These are phyloP conservation scores for Eilema depressum DNA, from an alignment of 2,888 invertebrate species.

Conservation along the genomic window DNA sequence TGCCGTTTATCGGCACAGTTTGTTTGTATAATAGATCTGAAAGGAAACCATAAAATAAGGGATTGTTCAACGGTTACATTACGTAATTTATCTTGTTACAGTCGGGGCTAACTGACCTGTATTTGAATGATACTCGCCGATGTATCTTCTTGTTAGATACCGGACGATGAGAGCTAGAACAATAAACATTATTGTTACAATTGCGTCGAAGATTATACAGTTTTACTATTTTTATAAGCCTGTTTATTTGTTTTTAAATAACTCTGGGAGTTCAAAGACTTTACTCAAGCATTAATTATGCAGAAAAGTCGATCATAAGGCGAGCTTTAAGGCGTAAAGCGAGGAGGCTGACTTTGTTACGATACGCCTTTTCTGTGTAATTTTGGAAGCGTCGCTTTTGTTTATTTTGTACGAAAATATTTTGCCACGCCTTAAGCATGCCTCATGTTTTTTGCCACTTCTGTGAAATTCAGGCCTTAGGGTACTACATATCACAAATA, in stretches of 20 bases:
- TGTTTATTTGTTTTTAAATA: neutral
- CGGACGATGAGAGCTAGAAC: conserved; percentile 91
- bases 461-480: no score
- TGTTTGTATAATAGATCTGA: conserved; percentile 92
- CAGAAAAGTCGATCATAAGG: no score
- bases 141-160: conserved; percentile 92
- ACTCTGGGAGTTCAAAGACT: neutral
- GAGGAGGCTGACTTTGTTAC: no score
- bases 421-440: no score
- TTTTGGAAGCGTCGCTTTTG: no score
- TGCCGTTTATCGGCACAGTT: conserved; percentile 90
- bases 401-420: no score
- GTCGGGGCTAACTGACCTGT: conserved; percentile 86
- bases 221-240: neutral
- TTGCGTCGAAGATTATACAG: neutral
- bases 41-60: conserved; percentile 62
- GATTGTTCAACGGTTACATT: conserved; percentile 20
- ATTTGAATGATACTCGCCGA: conserved; percentile 93
- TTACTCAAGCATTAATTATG: no score
- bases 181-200: conserved; percentile 48
- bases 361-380: no score
- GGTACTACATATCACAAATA: neutral
- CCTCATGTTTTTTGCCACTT: no score
- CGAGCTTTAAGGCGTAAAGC: no score
- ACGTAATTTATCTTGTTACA: conserved; percentile 12